A percentile compares a stretch with the other conserved stretches of the same genome.
Conservation (phyloP, 2,888 invertebrate species). For the Caenorhabditis auriculariae region DNA sequence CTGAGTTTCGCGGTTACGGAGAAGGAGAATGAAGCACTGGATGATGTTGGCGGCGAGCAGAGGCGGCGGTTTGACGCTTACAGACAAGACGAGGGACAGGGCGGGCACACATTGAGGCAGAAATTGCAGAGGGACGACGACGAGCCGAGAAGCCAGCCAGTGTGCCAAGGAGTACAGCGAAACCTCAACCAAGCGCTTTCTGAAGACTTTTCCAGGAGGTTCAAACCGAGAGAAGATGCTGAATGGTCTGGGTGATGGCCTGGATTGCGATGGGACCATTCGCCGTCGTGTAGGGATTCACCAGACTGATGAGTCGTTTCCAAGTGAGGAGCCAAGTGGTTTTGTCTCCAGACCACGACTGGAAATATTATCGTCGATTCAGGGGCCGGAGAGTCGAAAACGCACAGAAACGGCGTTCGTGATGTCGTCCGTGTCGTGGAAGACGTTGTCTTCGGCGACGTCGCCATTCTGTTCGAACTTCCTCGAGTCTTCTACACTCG, state of each 20-base stretch:
- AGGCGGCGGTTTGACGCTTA: constrained; percentile 36
- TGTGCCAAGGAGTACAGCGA: constrained; percentile 51
- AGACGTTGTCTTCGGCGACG: constrained; percentile 38
- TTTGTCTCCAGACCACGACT: constrained; percentile 48
- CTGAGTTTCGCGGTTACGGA: too few species aligned
- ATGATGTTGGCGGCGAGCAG: constrained; percentile 51
- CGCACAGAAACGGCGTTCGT: constrained; percentile 37
- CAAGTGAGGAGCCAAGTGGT: constrained; percentile 54
- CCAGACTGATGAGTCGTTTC: constrained; percentile 53
- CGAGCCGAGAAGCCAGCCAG: constrained; percentile 52
- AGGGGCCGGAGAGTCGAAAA: neutral
- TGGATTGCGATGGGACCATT: constrained; percentile 49
- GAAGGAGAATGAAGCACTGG: constrained; percentile 38
- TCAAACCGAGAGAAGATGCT: constrained; percentile 38
- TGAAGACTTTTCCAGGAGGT: neutral
- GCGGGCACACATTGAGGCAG: constrained; percentile 55
- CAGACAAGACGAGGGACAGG: constrained; percentile 45
- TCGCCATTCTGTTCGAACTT: too few species aligned
- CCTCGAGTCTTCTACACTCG: too few species aligned
- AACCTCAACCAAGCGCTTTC: constrained; percentile 15
- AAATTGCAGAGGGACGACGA: constrained; percentile 35
- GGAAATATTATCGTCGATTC: constrained; percentile 4
- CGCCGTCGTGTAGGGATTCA: constrained; percentile 45
- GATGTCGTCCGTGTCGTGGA: constrained; percentile 45
- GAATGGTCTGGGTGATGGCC: constrained; percentile 47